Base-by-base conservation (phyloP, 1,140 invertebrate genomes). In the Pachypeltis micranthus region DNA sequence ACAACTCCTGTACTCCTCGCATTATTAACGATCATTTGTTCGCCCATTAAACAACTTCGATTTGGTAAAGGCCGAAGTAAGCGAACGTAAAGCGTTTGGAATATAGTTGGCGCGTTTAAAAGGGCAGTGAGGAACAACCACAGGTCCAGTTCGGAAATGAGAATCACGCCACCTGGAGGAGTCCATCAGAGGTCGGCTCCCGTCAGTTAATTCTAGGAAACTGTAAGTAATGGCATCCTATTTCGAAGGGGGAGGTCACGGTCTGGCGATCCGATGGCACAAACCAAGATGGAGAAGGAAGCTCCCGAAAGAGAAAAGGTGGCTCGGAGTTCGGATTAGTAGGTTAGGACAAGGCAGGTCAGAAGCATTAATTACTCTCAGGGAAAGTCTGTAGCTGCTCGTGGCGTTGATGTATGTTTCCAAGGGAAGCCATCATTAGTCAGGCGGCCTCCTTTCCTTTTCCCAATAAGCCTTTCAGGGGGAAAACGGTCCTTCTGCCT, bases 331-430 rank as follows among this genome's bases (percentile, higher is more conserved):
- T 21, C 21, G 60, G 60, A 47, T 51, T 62, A 62, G 47, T 62
- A 51, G 60, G 60, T 44, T 51, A 51, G 59, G 59, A 61, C n/a
- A 61, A n/a, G 59, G 59, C 44, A 31, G 60, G 47, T 51, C 44
- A 51, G 31, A 26, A 51, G 26, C 44, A 62, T 47, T 62, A 62
- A 62, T 62, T 62, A 62, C 60, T 51, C 29, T 26, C 7, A 25
- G 57, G 47, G 57, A 59, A 59, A 59, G 57, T 59, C 57, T 31
- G 57, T 31, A 62, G 60, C 60, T 62, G 60, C 27, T 51, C 44
- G 24, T 62, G 60, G 60, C 60, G 60, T 62, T 62, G 60, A 62
- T 62, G 44, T 62, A 62, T 62, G 60, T 54, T 62, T 39, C 60
- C 25, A 26, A 51, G 60, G 24, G 44, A 28, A 62, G 60, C 29